Evolutionary conservation across 1,140 invertebrate species (phyloP), one percentile per base, ranked within the genome.

Genomic region (Melipona quadrifasciata): DNA sequence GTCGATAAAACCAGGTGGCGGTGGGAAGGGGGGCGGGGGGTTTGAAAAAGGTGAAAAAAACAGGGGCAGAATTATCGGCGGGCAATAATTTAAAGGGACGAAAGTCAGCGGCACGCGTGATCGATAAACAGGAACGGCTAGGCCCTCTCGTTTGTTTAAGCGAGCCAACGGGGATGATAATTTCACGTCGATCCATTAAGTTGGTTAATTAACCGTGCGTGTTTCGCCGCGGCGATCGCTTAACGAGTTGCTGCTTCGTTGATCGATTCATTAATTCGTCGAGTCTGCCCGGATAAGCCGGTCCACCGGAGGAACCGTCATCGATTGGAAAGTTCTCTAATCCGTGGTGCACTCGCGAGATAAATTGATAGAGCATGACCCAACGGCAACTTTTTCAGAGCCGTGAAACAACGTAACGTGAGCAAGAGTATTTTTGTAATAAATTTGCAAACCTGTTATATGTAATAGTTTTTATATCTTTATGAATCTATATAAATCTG

Each of bases 121-220:
- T 84, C 75, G 67, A 84, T 84, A 84, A 79, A 79, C 82, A 71
- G 57, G 64, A 17, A 61, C 53, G 17, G 21, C 47, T 6, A 68
- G 77, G n/a, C 61, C 53, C 67, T 47, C 39, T 39, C 47, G 82
- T 78, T 61, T 72, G 82, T 79, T 78, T 53, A 47, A 47, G 39
- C 74, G 75, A 51, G 78, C 64, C 14, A n/a, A 57, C 65, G 8
- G 21, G 81, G 64, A 51, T 78, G 55, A 83, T 83, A 78, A 71
- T 79, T 71, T 83, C 27, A n/a, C 75, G 82, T 83, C 75, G 31
- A 71, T 53, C 75, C 82, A 84, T 84, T 84, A 84, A 79, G 55
- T 71, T 68, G 34, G 57, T 79, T 79, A 84, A 84, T 84, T 84
- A 79, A 84, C 67, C 75, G 75, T 68, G 24, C 6, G 61, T 16